Evolutionary conservation across 2,888 invertebrate genomes (phyloP).

Genomic region (Oscheius sp.): DNA sequence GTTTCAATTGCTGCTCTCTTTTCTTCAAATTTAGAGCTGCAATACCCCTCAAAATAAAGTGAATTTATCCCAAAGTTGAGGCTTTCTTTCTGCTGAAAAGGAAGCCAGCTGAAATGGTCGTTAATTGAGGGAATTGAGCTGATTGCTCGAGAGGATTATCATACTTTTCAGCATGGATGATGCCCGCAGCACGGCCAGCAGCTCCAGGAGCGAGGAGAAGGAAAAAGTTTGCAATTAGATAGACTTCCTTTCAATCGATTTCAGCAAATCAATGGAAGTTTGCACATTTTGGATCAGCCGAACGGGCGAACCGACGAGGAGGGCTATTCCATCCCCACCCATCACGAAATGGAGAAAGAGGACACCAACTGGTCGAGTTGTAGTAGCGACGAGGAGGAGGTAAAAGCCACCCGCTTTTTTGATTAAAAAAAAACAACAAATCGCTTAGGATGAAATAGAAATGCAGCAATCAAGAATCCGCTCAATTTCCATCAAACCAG

Average conservation of each 20-base stretch:
- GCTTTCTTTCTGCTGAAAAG: neutral
- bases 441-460: conserved; percentile 45
- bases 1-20: no score
- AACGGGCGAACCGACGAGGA: conserved; percentile 51
- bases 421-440: no score
- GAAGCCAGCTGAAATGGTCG: neutral
- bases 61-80: neutral
- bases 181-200: conserved; percentile 59
- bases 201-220: conserved; percentile 61
- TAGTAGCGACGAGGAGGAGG: conserved; percentile 52
- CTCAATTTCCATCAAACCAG: conserved; percentile 48
- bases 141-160: neutral
- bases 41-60: no score
- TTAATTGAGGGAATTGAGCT: neutral
- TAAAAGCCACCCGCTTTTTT: neutral
- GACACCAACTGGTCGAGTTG: conserved; percentile 56
- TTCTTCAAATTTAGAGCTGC: neutral
- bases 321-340: conserved; percentile 34
- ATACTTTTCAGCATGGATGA: conserved; percentile 57
- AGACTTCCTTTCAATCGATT: neutral
- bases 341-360: conserved; percentile 31
- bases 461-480: conserved; percentile 55
- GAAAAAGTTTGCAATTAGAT: conserved; percentile 19
- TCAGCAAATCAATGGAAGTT: conserved; percentile 11
- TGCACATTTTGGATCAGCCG: conserved; percentile 41